Base-by-base conservation (phyloP, 2,113 vertebrate genomes). In the Oreochromis tanganicae region DNA sequence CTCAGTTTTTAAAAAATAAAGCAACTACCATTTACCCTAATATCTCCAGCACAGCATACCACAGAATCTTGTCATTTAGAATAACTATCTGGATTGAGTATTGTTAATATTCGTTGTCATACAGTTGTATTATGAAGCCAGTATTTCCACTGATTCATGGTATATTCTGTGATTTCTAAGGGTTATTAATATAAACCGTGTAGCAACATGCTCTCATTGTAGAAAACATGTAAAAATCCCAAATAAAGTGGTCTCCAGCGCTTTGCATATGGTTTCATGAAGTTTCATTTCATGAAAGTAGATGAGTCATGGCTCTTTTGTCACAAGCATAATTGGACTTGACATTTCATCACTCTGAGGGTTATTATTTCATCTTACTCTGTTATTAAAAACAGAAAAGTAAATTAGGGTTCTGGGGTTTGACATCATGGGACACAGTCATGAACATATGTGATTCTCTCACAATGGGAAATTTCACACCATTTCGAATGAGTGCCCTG, bases 311-410 rank as follows among this genome's bases (percentile, higher is more conserved):
- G 24, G 75, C 41, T 89, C 57, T 17, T 91, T 91, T 88, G 84
- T 89, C 61, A 81, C 56, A 43, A 75, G 43, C 38, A 68, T 85
- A 89, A 92, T 88, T 89, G 80, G 50, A 79, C 91, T 85, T 88
- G 92, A 88, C 90, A 87, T 84, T 83, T 85, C 61, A 81, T 92
- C 92, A 90, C 56, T 88, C 73, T 3, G 5, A 83, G 50, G 50
- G 81, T 43, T 83, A 79, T 90, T 93, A 85, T 85, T 90, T 80
- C 1, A 3, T 80, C 56, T 84, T 55, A 21, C 34, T 41, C 41
- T 43, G 57, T 34, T 48, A 85, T 81, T 82, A 29, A 87, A 89
- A 89, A 84, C 80, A 81, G 54, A 78, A 84, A 82, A 87, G 46
- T 80, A 87, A 88, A 90, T 87, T 75, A 78, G 6, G 34, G 52